A percentile compares a stretch with the other conserved stretches of the same genome.
Conservation (phyloP, 2,888 invertebrate species). For the Arrhopalites spinosus region DNA sequence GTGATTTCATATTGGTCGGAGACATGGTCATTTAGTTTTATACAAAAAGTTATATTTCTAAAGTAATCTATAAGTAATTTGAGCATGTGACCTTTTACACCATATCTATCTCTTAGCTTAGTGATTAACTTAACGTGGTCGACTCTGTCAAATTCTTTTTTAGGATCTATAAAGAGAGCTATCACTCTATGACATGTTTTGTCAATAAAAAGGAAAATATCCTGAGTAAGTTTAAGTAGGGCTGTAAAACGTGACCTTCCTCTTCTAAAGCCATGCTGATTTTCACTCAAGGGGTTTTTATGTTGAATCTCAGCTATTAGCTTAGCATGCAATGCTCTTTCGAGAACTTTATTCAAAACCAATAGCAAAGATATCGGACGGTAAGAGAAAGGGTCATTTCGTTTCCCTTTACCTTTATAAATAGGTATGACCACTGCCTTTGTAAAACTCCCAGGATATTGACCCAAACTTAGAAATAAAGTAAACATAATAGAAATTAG, state of each 20-base stretch:
- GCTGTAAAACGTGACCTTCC: slow-evolving; percentile 51
- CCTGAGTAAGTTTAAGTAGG: slow-evolving; percentile 34
- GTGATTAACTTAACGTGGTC: neutral
- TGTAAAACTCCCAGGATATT: slow-evolving; percentile 4
- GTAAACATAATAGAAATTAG: neutral
- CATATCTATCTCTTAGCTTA: neutral
- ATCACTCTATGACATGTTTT: neutral
- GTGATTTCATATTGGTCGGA: too few species aligned
- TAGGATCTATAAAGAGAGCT: neutral
- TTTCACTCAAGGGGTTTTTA: slow-evolving; percentile 2
- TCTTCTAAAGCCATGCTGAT: slow-evolving; percentile 51
- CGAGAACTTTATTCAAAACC: slow-evolving; percentile 8
- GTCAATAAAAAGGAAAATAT: neutral
- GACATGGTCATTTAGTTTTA: neutral
- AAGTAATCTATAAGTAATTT: neutral
- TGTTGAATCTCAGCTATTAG: too few species aligned
- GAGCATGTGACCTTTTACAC: neutral
- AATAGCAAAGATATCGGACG: slow-evolving; percentile 11
- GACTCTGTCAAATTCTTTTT: neutral
- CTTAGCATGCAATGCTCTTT: neutral
- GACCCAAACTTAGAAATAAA: neutral
- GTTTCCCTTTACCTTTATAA: slow-evolving; percentile 24
- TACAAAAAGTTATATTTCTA: neutral
- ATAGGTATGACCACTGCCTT: slow-evolving; percentile 7
- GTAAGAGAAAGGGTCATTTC: neutral